A percentile compares a stretch with the other conserved stretches of the same genome.
phyloP scores from a whole-genome alignment of 92 coral and sea anemone genomes.

The Phenganax stokvisi region DNA sequence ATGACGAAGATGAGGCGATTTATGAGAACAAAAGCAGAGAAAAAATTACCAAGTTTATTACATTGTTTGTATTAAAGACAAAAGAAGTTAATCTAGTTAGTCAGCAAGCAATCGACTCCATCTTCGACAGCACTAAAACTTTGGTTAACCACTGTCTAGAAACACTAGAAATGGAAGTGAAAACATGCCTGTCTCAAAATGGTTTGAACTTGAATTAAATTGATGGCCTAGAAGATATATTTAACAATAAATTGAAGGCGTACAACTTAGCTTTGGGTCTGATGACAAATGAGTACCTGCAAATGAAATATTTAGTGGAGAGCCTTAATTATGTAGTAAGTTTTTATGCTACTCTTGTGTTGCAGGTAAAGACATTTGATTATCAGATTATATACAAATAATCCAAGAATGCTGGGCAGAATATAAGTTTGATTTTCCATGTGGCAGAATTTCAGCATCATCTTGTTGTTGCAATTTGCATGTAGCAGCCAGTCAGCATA shows the following conservation, averaged over 20 bases:
- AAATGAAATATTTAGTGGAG: constrained; percentile 25
- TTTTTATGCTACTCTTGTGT: neutral
- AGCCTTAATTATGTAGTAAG: constrained; percentile 18
- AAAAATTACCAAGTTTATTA: constrained; percentile 12
- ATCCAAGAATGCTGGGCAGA: too few relatives aligned
- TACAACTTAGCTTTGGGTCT: constrained; percentile 23
- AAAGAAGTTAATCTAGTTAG: constrained; percentile 17
- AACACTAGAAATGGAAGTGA: neutral
- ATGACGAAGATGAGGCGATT: neutral
- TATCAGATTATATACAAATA: too few relatives aligned
- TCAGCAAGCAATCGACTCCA: constrained; percentile 10
- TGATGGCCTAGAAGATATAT: neutral
- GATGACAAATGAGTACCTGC: constrained; percentile 25
- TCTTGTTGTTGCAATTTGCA: neutral
- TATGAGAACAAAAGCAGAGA: neutral
- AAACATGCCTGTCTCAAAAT: constrained; percentile 10
- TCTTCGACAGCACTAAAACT: constrained; percentile 6
- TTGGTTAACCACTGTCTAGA: constrained; percentile 14
- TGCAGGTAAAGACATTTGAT: neutral
- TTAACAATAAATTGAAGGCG: neutral
- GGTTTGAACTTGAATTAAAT: neutral
- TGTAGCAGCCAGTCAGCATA: constrained; percentile 17
- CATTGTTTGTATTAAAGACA: too few relatives aligned
- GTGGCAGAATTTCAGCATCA: neutral
- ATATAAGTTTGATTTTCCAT: neutral